Evolutionary conservation across 2,113 vertebrate genomes (phyloP).

Genomic region (Fulica atra): DNA sequence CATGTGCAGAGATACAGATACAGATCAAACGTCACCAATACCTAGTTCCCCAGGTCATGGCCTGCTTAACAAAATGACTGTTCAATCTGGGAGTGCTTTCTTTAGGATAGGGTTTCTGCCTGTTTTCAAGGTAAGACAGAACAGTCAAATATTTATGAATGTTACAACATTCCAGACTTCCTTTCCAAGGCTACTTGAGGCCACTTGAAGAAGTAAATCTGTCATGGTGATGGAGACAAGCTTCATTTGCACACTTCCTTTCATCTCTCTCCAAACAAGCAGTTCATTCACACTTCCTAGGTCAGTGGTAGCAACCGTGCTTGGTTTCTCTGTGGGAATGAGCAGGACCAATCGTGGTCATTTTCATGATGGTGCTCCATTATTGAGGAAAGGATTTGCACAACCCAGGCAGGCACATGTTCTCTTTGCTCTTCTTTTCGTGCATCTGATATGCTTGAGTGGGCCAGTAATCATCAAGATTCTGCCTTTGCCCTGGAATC

Average conservation of each 20-base stretch:
- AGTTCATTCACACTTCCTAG: constrained; percentile 65
- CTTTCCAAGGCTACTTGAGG: constrained; percentile 67
- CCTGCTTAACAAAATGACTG: constrained; percentile 66
- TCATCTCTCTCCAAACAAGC: constrained; percentile 63
- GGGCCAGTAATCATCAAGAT: neutral
- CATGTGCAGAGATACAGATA: constrained; percentile 36
- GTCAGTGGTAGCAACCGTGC: constrained; percentile 7
- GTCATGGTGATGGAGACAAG: constrained; percentile 63
- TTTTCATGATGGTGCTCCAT: neutral
- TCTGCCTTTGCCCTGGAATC: neutral
- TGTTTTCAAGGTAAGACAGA: constrained; percentile 71
- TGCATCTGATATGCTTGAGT: neutral
- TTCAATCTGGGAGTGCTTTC: constrained; percentile 55
- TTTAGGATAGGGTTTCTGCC: constrained; percentile 66
- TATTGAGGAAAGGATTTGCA: neutral
- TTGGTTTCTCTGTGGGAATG: neutral
- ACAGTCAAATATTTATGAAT: constrained; percentile 69
- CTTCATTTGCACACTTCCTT: constrained; percentile 59
- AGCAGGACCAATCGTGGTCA: neutral
- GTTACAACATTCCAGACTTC: constrained; percentile 69
- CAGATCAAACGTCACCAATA: constrained; percentile 53
- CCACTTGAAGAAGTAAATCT: constrained; percentile 70
- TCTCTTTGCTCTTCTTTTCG: neutral
- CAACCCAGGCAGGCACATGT: neutral
- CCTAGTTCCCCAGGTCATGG: constrained; percentile 25